Evolutionary conservation across 1,140 invertebrate genomes (phyloP).

Genomic region (Mesaphorura yosii): DNA sequence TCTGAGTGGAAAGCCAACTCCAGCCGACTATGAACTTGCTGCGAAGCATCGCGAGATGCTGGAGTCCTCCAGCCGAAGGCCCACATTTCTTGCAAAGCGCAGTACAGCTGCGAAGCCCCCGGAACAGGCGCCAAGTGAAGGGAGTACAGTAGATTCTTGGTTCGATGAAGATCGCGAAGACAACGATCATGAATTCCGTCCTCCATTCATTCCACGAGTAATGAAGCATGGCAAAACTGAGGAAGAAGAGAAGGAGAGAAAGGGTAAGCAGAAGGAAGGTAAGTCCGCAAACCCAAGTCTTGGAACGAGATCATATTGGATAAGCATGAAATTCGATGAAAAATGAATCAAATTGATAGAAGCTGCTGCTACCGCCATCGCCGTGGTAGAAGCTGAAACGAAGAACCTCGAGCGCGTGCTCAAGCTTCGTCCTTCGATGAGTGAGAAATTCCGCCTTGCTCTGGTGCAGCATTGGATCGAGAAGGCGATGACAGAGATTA

Average conservation of each 20-base stretch:
- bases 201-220: too few relatives aligned
- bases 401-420: not conserved
- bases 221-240: not conserved
- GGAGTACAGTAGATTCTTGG: too few relatives aligned
- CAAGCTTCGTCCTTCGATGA: slow-evolving; percentile 16
- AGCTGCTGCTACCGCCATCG: not conserved
- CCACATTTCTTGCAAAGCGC: too few relatives aligned
- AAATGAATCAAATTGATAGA: not conserved
- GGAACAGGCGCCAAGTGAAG: too few relatives aligned
- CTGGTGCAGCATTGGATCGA: slow-evolving; percentile 29
- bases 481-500: slow-evolving; percentile 21
- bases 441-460: slow-evolving; percentile 29
- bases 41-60: too few relatives aligned
- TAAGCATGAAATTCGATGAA: not conserved
- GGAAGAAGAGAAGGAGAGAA: not conserved
- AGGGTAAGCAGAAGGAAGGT: not conserved
- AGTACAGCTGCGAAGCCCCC: too few relatives aligned
- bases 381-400: not conserved
- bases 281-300: not conserved
- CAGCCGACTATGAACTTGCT: too few relatives aligned
- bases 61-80: too few relatives aligned
- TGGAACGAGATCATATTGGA: not conserved
- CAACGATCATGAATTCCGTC: too few relatives aligned
- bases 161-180: too few relatives aligned
- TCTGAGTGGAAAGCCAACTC: too few relatives aligned